phyloP scores from a whole-genome alignment of 2,888 invertebrate species.

The Erebia epiphron region DNA sequence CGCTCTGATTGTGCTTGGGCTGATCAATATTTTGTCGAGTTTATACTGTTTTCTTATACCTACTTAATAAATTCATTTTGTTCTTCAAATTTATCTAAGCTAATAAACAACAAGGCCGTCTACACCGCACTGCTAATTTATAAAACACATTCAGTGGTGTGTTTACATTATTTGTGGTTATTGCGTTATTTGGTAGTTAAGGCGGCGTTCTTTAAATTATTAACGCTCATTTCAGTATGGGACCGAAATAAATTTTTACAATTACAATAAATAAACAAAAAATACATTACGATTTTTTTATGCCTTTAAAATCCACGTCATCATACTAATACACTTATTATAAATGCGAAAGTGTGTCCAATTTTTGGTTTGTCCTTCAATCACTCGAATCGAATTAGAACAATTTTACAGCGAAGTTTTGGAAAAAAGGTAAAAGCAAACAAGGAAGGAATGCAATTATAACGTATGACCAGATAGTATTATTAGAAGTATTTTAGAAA shows the following conservation, averaged over 20 bases:
- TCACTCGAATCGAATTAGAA: too few relatives aligned
- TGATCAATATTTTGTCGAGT: not conserved
- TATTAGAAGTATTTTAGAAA: too few relatives aligned
- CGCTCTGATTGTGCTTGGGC: too few relatives aligned
- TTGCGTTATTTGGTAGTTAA: conserved; percentile 14
- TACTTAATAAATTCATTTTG: not conserved
- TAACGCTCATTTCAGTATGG: not conserved
- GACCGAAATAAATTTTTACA: not conserved
- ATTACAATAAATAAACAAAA: not conserved
- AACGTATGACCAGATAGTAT: too few relatives aligned
- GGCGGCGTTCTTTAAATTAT: conserved; percentile 1
- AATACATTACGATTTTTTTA: not conserved
- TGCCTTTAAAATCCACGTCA: too few relatives aligned
- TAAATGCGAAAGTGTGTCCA: too few relatives aligned
- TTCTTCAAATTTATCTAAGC: not conserved
- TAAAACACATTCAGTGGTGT: conserved; percentile 8
- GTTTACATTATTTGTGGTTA: conserved; percentile 8
- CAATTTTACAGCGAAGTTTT: too few relatives aligned
- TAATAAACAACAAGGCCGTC: conserved; percentile 5
- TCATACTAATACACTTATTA: too few relatives aligned
- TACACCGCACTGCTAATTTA: not conserved
- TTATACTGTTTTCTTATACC: not conserved
- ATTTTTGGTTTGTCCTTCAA: too few relatives aligned
- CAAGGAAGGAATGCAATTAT: too few relatives aligned
- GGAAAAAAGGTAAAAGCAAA: too few relatives aligned